phyloP scores from a whole-genome alignment of 2,797 vertebrate genomes.

The Danio albolineatus region DNA sequence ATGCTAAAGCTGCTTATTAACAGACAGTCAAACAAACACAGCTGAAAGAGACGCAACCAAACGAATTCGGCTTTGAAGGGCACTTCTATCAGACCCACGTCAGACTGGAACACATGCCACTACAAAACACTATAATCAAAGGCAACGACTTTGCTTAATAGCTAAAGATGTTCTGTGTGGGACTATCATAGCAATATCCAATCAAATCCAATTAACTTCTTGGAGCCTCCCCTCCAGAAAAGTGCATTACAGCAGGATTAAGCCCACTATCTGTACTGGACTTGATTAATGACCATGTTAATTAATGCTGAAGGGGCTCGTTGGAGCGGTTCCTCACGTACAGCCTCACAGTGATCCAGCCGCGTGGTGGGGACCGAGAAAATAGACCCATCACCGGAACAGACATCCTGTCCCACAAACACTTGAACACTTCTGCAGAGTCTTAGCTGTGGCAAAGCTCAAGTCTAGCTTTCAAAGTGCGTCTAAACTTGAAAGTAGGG shows the following conservation, averaged over 20 bases:
- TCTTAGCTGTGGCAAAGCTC: background rate
- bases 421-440: background rate
- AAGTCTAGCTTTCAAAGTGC: background rate
- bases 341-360: constrained; percentile 72
- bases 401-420: constrained; percentile 47
- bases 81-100: constrained; percentile 46
- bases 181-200: constrained; percentile 80
- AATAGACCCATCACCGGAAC: constrained; percentile 57
- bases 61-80: constrained; percentile 35
- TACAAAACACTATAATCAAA: constrained; percentile 62
- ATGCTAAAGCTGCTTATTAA: constrained; percentile 16
- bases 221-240: constrained; percentile 75
- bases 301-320: constrained; percentile 84
- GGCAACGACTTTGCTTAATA: constrained; percentile 79
- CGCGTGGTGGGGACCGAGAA: constrained; percentile 54
- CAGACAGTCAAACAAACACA: background rate
- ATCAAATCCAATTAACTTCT: constrained; percentile 82
- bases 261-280: constrained; percentile 76
- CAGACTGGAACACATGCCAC: constrained; percentile 34
- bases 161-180: constrained; percentile 79
- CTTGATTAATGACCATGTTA: constrained; percentile 84
- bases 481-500: background rate
- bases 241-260: constrained; percentile 81
- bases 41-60: background rate
- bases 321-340: constrained; percentile 73